Conservation (phyloP, 2,888 invertebrate genomes). For the Suillia variegata region DNA sequence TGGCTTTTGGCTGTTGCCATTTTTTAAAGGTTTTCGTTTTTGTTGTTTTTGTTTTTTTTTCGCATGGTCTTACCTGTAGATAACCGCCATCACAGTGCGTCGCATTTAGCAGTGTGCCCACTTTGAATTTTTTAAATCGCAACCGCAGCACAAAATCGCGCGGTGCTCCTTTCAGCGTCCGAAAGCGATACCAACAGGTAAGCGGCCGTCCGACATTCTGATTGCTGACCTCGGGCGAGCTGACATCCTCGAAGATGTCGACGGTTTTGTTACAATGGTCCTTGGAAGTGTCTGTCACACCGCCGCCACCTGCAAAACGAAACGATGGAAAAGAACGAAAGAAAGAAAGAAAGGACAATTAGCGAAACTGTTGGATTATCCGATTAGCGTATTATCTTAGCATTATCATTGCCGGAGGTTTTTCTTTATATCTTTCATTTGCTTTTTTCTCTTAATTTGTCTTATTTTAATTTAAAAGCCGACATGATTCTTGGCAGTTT, state of each 20-base stretch:
- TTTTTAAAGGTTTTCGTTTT: neutral
- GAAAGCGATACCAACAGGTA: conserved; percentile 89
- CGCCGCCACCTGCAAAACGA: conserved; percentile 41
- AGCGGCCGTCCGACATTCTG: conserved; percentile 84
- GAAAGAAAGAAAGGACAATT: neutral
- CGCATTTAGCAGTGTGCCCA: conserved; percentile 83
- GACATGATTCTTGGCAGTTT: too few species aligned
- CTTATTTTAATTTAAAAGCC: conserved; percentile 21
- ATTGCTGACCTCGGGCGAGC: conserved; percentile 82
- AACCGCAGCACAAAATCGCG: conserved; percentile 89
- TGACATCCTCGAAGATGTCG: conserved; percentile 90
- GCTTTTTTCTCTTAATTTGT: neutral
- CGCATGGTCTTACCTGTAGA: conserved; percentile 73
- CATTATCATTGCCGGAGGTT: neutral
- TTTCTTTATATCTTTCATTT: neutral
- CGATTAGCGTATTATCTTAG: too few species aligned
- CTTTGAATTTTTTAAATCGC: conserved; percentile 91
- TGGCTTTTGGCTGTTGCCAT: too few species aligned
- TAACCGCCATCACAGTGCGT: conserved; percentile 87
- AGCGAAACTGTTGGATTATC: too few species aligned
- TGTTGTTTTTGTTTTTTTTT: neutral
- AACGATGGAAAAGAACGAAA: conserved; percentile 5
- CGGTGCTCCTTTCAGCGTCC: conserved; percentile 84
- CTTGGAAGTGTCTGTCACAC: conserved; percentile 62
- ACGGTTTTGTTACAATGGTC: conserved; percentile 94